A percentile compares a stretch with the other conserved stretches of the same genome.
These are phyloP conservation scores for Sebastolobus alascanus DNA, from an alignment of 2,797 vertebrate genomes.

Conservation along the genomic window DNA sequence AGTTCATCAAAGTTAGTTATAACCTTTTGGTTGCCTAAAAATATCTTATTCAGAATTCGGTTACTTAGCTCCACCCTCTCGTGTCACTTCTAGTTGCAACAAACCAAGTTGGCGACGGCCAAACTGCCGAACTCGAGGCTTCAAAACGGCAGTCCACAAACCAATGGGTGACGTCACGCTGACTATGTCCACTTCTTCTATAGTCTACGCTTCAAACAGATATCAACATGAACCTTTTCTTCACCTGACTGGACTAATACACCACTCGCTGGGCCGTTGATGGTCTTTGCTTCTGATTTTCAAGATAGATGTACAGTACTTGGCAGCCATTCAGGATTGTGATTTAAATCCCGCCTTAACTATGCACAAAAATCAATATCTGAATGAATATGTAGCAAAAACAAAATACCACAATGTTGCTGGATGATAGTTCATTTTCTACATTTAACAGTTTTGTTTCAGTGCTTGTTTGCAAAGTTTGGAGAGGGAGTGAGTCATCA, in stretches of 20 bases:
- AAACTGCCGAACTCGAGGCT: too few species aligned
- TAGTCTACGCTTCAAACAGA: not conserved
- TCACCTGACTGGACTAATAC: not conserved
- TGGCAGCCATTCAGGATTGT: not conserved
- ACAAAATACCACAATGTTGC: not conserved
- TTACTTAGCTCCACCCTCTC: too few species aligned
- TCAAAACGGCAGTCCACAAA: too few species aligned
- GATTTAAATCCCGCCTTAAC: not conserved
- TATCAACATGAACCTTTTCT: not conserved
- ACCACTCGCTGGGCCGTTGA: not conserved
- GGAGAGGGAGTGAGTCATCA: constrained; percentile 30
- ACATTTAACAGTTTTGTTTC: constrained; percentile 22
- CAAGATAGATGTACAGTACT: not conserved
- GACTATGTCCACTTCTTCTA: too few species aligned
- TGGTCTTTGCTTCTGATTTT: constrained; percentile 14
- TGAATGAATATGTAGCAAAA: constrained; percentile 13
- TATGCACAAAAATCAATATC: not conserved
- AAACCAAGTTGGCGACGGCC: too few species aligned
- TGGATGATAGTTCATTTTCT: constrained; percentile 27
- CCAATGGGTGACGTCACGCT: too few species aligned
- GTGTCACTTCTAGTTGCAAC: too few species aligned
- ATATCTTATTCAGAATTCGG: too few species aligned
- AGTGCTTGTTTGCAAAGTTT: constrained; percentile 15
- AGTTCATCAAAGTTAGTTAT: too few species aligned
- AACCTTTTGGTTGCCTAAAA: too few species aligned